Conservation (phyloP, 92 coral and sea anemone genomes). For the Isaurus tuberculatus region DNA sequence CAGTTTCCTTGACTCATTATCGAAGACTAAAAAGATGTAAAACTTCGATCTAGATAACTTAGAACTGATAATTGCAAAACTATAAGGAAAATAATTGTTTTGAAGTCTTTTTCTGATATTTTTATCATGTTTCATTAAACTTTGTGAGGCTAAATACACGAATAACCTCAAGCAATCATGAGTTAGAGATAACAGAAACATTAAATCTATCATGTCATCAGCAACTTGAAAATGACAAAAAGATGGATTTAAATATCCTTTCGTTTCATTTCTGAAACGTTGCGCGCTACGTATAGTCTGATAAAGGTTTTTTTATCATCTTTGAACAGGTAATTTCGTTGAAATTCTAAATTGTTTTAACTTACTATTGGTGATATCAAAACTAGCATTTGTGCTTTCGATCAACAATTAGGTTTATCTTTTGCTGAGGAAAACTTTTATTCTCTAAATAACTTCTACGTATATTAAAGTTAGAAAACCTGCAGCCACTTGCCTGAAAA, state of each 20-base stretch:
- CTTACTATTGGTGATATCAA: background rate
- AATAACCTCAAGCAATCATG: slow-evolving; percentile 9
- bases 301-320: background rate
- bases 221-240: slow-evolving; percentile 5
- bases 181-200: background rate
- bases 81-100: background rate
- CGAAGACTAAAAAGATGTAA: background rate
- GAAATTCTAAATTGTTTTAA: background rate
- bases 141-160: background rate
- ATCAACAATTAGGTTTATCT: too few relatives aligned
- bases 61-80: background rate
- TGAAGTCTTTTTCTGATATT: background rate
- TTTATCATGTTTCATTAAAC: background rate
- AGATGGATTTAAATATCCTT: background rate
- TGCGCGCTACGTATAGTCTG: background rate
- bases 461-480: background rate
- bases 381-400: too few relatives aligned
- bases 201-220: slow-evolving; percentile 2
- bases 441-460: background rate
- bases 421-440: background rate
- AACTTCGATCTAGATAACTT: background rate
- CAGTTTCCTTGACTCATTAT: background rate
- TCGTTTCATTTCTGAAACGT: background rate
- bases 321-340: background rate
- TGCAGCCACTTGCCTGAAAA: background rate